Conservation (phyloP, 2,888 invertebrate species). For the Spodoptera exigua region DNA sequence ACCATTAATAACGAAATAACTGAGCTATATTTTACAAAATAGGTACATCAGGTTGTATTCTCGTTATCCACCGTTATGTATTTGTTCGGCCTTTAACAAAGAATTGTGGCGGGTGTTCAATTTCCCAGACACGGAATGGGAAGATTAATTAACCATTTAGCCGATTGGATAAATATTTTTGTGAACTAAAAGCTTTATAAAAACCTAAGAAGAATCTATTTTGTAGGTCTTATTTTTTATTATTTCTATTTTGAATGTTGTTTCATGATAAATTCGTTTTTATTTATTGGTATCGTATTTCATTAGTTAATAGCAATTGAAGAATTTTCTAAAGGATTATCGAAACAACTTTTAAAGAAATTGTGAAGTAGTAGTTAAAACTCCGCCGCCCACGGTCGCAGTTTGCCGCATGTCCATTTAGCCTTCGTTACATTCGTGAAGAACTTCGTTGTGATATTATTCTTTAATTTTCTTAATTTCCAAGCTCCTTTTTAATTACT, state of each 20-base stretch:
- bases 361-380: constrained; percentile 14
- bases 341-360: neutral
- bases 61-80: constrained; percentile 34
- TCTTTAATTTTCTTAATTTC: constrained; percentile 11
- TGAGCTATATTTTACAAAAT: constrained; percentile 19
- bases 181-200: constrained; percentile 46
- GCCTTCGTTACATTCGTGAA: constrained; percentile 36
- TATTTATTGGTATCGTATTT: neutral
- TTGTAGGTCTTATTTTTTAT: constrained; percentile 12
- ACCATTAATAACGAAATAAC: constrained; percentile 12
- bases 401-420: constrained; percentile 34
- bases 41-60: constrained; percentile 16
- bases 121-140: constrained; percentile 45
- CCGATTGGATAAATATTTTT: constrained; percentile 51
- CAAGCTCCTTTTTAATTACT: constrained; percentile 1
- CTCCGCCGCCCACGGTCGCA: constrained; percentile 12
- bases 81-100: constrained; percentile 45
- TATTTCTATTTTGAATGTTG: neutral
- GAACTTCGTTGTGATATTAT: constrained; percentile 20
- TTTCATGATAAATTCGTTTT: constrained; percentile 6
- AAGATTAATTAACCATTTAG: constrained; percentile 53
- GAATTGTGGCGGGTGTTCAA: constrained; percentile 50
- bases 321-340: constrained; percentile 14
- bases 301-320: no score
- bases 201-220: constrained; percentile 35